phyloP scores from a whole-genome alignment of 2,113 vertebrate genomes.

The Propithecus coquereli region DNA sequence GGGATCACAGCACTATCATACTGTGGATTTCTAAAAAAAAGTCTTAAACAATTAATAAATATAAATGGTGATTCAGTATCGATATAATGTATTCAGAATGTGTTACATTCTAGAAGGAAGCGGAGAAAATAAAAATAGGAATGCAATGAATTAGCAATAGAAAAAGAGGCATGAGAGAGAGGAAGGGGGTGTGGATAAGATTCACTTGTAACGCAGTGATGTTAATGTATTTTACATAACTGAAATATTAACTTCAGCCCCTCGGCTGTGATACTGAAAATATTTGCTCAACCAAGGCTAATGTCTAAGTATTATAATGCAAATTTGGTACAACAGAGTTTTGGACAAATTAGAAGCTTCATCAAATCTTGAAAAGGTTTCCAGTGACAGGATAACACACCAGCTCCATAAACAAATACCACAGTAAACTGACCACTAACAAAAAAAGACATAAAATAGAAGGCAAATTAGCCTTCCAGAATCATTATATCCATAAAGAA shows the following conservation, averaged over 20 bases:
- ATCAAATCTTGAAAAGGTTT: constrained; percentile 8
- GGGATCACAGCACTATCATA: background rate
- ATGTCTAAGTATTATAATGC: background rate
- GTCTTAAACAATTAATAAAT: background rate
- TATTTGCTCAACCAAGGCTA: background rate
- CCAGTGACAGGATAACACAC: background rate
- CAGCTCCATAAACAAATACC: background rate
- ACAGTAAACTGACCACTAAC: background rate
- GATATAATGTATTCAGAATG: background rate
- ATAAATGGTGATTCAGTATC: background rate
- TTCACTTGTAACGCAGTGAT: background rate
- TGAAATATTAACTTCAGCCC: constrained; percentile 11
- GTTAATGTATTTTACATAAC: background rate
- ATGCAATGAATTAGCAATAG: background rate
- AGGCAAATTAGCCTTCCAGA: background rate
- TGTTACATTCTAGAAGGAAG: background rate
- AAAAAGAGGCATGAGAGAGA: background rate
- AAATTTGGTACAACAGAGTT: background rate
- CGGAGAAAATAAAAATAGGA: background rate
- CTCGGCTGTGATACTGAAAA: background rate
- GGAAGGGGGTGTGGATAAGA: background rate
- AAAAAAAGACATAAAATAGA: background rate
- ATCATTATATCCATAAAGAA: background rate
- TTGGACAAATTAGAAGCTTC: background rate
- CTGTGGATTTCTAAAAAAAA: background rate